Evolutionary conservation across 2,113 vertebrate species (phyloP).

Genomic region (Chaetops frenatus): DNA sequence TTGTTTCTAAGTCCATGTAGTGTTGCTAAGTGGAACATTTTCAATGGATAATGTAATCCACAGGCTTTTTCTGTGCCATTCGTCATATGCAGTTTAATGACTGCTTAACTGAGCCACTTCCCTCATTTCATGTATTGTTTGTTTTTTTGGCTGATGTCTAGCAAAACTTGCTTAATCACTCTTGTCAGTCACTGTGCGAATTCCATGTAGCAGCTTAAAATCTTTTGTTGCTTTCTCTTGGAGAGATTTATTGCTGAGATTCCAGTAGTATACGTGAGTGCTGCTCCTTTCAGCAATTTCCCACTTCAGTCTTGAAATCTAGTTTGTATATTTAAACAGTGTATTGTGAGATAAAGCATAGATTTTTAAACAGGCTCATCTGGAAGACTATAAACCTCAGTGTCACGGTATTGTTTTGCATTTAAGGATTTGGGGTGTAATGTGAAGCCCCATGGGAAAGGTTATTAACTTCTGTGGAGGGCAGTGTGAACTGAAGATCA

Average conservation of each 20-base stretch:
- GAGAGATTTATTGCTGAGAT: conserved; percentile 56
- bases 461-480: neutral
- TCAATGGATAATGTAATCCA: conserved; percentile 41
- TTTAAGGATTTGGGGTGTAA: conserved; percentile 25
- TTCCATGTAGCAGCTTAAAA: conserved; percentile 6
- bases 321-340: conserved; percentile 44
- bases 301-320: conserved; percentile 34
- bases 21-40: conserved; percentile 49
- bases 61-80: conserved; percentile 38
- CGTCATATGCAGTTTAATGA: conserved; percentile 49
- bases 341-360: neutral
- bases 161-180: conserved; percentile 48
- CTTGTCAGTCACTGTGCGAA: neutral
- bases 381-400: conserved; percentile 8
- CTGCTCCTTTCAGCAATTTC: conserved; percentile 43
- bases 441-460: neutral
- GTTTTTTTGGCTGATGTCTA: conserved; percentile 57
- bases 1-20: conserved; percentile 50
- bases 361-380: conserved; percentile 15
- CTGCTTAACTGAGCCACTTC: conserved; percentile 35
- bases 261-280: conserved; percentile 36
- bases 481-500: neutral
- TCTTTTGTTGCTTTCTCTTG: conserved; percentile 29
- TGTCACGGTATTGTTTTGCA: neutral
- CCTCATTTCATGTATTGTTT: conserved; percentile 56